phyloP scores from a whole-genome alignment of 53 echinoderm and acorn worm genomes.

The Antedon mediterranea region DNA sequence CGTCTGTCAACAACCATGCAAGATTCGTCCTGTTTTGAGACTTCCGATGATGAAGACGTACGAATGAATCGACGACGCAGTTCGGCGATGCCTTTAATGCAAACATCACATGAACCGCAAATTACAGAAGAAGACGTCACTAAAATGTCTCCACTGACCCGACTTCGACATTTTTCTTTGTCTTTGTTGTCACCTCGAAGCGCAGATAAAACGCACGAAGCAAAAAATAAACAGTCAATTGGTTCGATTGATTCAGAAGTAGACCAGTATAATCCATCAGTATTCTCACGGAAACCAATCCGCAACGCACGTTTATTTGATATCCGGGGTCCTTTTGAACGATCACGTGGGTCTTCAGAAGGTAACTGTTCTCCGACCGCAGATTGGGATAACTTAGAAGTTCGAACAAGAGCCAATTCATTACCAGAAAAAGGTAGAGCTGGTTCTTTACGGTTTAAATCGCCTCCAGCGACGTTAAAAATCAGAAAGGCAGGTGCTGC shows the following conservation, averaged over 20 bases:
- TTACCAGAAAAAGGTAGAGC: not conserved
- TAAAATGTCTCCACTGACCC: not conserved
- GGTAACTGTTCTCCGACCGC: not conserved
- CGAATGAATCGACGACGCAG: not conserved
- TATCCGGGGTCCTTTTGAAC: not conserved
- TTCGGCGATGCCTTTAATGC: not conserved
- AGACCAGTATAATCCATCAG: not conserved
- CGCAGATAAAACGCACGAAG: not conserved
- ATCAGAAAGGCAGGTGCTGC: not conserved
- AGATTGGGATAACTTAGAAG: not conserved
- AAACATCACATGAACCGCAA: not conserved
- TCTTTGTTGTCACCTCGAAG: not conserved
- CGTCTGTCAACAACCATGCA: not conserved
- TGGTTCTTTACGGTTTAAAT: not conserved
- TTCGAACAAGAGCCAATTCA: not conserved
- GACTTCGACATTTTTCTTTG: not conserved
- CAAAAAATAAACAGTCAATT: not conserved
- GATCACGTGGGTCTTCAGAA: not conserved
- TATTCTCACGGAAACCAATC: not conserved
- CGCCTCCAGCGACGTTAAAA: not conserved
- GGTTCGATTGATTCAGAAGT: not conserved
- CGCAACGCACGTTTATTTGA: not conserved
- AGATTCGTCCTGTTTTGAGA: not conserved
- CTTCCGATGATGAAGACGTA: not conserved
- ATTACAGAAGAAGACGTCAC: not conserved